phyloP scores from a whole-genome alignment of 2,113 vertebrate species.

The Gavia stellata region DNA sequence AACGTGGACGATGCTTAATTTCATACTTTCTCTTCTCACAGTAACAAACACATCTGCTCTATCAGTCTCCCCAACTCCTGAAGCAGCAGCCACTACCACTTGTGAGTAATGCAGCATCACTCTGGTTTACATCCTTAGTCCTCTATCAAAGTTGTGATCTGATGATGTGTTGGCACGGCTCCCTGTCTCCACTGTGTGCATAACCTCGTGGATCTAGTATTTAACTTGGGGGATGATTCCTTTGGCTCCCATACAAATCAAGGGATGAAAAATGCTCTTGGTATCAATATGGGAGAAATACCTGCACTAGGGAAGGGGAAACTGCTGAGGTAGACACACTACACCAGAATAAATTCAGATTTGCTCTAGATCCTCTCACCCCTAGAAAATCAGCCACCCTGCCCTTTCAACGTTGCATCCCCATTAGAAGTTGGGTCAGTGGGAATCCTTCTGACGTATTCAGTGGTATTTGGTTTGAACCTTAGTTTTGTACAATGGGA shows the following conservation, averaged over 20 bases:
- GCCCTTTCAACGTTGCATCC: neutral
- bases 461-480: neutral
- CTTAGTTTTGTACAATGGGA: neutral
- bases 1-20: neutral
- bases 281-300: neutral
- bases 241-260: neutral
- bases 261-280: neutral
- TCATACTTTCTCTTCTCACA: neutral
- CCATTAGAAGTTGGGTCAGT: neutral
- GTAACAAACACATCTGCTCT: fast-evolving
- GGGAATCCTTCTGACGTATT: neutral
- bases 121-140: neutral
- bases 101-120: neutral
- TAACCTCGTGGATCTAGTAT: neutral
- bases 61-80: neutral
- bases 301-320: neutral
- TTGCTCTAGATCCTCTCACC: neutral
- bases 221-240: neutral
- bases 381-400: neutral
- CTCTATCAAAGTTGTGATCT: neutral
- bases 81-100: neutral
- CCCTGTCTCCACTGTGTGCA: neutral
- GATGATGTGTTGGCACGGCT: neutral
- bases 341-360: neutral
- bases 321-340: neutral